Percentiles rank a stretch among this genome's conserved stretches.
Conservation (phyloP, 2,888 invertebrate species). For the Leistus spinibarbis region DNA sequence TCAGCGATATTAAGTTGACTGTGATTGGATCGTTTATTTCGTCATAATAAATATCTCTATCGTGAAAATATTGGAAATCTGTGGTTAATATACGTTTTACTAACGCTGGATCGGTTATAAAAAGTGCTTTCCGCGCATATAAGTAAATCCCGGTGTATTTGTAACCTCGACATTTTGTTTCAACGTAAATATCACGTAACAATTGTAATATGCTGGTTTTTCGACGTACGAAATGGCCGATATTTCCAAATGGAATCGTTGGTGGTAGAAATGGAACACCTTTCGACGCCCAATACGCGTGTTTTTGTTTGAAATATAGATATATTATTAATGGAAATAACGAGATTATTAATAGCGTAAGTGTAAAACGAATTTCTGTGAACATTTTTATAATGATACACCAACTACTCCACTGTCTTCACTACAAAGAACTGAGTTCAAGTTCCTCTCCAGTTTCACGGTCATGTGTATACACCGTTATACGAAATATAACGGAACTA, state of each 20-base stretch:
- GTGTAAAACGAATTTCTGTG: background rate
- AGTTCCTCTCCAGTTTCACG: background rate
- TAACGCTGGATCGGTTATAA: conserved; percentile 67
- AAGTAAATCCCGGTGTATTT: conserved; percentile 65
- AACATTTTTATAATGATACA: background rate
- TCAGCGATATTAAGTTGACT: conserved; percentile 64
- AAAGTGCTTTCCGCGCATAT: conserved; percentile 64
- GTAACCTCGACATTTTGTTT: conserved; percentile 54
- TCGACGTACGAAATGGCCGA: conserved; percentile 62
- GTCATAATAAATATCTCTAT: conserved; percentile 67
- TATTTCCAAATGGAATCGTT: conserved; percentile 67
- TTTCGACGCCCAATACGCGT: conserved; percentile 65
- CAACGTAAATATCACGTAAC: conserved; percentile 65
- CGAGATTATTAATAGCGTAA: background rate
- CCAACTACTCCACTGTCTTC: background rate
- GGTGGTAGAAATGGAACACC: conserved; percentile 61
- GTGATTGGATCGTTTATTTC: conserved; percentile 66
- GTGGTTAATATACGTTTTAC: conserved; percentile 65
- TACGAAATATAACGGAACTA: background rate
- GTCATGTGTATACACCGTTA: background rate
- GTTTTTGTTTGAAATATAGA: conserved; percentile 57
- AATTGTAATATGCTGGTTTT: conserved; percentile 67
- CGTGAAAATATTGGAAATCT: conserved; percentile 69
- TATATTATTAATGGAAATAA: conserved; percentile 42
- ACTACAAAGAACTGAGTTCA: background rate